A percentile compares a stretch with the other conserved stretches of the same genome.
phyloP scores from a whole-genome alignment of 1,140 invertebrate species.

The Phymastichus coffea region DNA sequence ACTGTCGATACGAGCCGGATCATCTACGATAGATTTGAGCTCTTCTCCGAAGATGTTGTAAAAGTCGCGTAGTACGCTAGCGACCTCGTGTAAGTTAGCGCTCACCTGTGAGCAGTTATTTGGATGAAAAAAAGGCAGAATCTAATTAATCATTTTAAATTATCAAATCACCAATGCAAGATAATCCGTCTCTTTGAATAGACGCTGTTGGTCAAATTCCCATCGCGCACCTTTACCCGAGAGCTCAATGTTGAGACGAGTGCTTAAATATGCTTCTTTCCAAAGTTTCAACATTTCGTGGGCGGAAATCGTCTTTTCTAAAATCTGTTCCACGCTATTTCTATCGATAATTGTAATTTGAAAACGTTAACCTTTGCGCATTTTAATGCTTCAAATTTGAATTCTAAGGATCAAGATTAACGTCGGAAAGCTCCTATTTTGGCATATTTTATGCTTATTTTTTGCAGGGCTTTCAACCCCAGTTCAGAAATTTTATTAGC shows the following conservation, averaged over 20 bases:
- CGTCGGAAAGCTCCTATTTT: too few species aligned
- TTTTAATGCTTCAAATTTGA: background rate
- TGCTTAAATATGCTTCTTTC: conserved; percentile 73
- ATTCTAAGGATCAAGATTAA: too few species aligned
- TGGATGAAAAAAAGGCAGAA: too few species aligned
- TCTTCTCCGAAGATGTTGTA: conserved; percentile 86
- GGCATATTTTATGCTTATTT: too few species aligned
- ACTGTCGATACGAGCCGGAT: conserved; percentile 81
- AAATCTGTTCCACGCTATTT: conserved; percentile 48
- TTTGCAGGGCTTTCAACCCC: too few species aligned
- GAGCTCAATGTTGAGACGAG: conserved; percentile 76
- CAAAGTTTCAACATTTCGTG: conserved; percentile 73
- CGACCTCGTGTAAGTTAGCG: conserved; percentile 72
- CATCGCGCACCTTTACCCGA: conserved; percentile 80
- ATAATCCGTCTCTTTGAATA: conserved; percentile 84
- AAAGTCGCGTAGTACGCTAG: conserved; percentile 76
- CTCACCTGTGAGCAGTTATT: too few species aligned
- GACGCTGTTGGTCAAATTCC: conserved; percentile 82
- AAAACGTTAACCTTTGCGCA: too few species aligned
- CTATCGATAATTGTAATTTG: background rate
- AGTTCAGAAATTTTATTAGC: too few species aligned
- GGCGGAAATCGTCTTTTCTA: conserved; percentile 59
- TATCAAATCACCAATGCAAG: conserved; percentile 61
- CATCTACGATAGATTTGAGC: conserved; percentile 80
- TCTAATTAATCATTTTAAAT: too few species aligned